Percentiles rank a stretch among this genome's conserved stretches.
phyloP scores from a whole-genome alignment of 2,888 invertebrate genomes.

The Hermaeophaga mercurialis region DNA sequence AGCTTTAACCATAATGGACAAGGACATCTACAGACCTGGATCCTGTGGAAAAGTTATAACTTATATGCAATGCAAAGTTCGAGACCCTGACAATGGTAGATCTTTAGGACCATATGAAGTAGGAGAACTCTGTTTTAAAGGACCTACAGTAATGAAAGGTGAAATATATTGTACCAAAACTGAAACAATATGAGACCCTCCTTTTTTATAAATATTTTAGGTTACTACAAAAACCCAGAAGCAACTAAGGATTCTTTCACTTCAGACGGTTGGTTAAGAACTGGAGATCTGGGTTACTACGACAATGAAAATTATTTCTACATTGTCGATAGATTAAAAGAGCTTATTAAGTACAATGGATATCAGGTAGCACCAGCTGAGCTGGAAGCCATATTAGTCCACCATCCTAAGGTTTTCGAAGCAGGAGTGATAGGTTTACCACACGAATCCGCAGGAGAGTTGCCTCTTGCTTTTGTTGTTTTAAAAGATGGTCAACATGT shows the following conservation, averaged over 20 bases:
- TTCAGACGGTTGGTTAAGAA: conserved; percentile 75
- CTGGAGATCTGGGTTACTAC: conserved; percentile 84
- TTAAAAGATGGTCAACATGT: conserved; percentile 61
- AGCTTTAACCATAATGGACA: conserved; percentile 54
- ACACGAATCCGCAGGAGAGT: conserved; percentile 74
- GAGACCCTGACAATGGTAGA: conserved; percentile 67
- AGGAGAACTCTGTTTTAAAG: conserved; percentile 84
- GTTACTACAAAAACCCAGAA: conserved; percentile 73
- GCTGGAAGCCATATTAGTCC: conserved; percentile 78
- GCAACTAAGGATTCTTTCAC: conserved; percentile 72
- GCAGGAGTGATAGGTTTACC: conserved; percentile 79
- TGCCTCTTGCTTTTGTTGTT: conserved; percentile 79
- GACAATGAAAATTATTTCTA: conserved; percentile 78
- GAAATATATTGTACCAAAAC: background rate
- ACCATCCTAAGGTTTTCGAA: conserved; percentile 73
- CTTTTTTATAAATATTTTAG: too few relatives aligned
- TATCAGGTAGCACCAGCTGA: conserved; percentile 86
- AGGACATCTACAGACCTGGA: conserved; percentile 58
- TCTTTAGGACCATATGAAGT: conserved; percentile 65
- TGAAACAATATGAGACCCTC: too few relatives aligned
- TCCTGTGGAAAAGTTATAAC: conserved; percentile 69
- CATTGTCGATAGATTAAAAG: conserved; percentile 85
- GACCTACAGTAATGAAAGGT: conserved; percentile 70
- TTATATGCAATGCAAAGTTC: conserved; percentile 67
- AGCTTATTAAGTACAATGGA: conserved; percentile 89